A percentile compares a stretch with the other conserved stretches of the same genome.
phyloP scores from a whole-genome alignment of 1,140 invertebrate species.

The Lordiphosa stackelbergi region DNA sequence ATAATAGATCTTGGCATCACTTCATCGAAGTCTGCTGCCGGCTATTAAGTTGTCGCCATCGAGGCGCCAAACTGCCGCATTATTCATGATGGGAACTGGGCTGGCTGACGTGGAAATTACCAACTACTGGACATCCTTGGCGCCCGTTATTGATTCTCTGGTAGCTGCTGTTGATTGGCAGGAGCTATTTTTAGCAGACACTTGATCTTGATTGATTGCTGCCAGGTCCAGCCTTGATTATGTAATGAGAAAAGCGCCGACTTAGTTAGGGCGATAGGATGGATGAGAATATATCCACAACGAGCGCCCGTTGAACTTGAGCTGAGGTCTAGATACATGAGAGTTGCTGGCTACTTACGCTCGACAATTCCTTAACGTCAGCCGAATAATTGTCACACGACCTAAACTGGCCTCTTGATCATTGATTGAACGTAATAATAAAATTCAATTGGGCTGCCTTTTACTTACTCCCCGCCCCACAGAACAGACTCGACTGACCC shows the following conservation, averaged over 20 bases:
- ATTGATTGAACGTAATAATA: constrained; percentile 76
- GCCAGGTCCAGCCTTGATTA: constrained; percentile 46
- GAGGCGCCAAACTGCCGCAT: constrained; percentile 55
- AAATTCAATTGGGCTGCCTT: constrained; percentile 72
- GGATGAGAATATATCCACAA: constrained; percentile 42
- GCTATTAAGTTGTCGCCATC: constrained; percentile 71
- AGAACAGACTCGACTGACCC: constrained; percentile 50
- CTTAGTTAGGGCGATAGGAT: neutral
- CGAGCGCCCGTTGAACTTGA: constrained; percentile 58
- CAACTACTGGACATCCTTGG: constrained; percentile 59
- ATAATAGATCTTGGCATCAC: too few species aligned
- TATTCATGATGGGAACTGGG: constrained; percentile 72
- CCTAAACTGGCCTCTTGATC: constrained; percentile 72
- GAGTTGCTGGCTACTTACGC: constrained; percentile 10
- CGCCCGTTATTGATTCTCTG: constrained; percentile 57
- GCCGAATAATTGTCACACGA: constrained; percentile 75
- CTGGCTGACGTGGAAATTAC: constrained; percentile 55
- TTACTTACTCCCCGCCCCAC: constrained; percentile 7
- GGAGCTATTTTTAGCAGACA: constrained; percentile 63
- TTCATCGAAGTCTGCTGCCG: constrained; percentile 3
- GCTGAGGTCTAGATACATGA: constrained; percentile 21
- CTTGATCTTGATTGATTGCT: constrained; percentile 63
- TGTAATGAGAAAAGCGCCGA: constrained; percentile 51
- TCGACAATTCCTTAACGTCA: constrained; percentile 70
- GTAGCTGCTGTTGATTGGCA: constrained; percentile 50